A percentile compares a stretch with the other conserved stretches of the same genome.
phyloP scores from a whole-genome alignment of 2,797 vertebrate genomes.

The Spondyliosoma cantharus region DNA sequence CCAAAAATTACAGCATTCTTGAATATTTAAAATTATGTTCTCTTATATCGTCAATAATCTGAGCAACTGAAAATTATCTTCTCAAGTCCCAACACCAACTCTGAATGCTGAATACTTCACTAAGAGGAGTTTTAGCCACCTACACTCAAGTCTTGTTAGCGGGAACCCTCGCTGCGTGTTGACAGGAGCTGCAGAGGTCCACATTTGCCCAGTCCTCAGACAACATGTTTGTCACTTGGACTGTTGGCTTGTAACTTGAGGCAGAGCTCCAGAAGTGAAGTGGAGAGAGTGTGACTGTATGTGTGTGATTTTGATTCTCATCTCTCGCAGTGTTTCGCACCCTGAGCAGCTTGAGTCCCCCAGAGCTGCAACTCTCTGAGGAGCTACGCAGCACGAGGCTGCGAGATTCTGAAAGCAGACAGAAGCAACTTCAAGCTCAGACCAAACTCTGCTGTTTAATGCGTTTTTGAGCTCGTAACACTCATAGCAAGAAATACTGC shows the following conservation, averaged over 20 bases:
- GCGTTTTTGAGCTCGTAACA: neutral
- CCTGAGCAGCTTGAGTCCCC: slow-evolving; percentile 32
- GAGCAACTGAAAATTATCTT: neutral
- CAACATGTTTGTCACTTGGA: slow-evolving; percentile 59
- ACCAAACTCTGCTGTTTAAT: neutral
- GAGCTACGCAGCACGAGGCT: slow-evolving; percentile 57
- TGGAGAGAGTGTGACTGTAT: slow-evolving; percentile 31
- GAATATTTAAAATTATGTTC: neutral
- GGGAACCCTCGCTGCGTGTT: slow-evolving; percentile 15
- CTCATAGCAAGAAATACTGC: too few species aligned
- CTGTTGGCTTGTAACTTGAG: slow-evolving; percentile 57
- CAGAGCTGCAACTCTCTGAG: slow-evolving; percentile 46
- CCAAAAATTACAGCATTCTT: neutral
- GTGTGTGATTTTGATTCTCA: slow-evolving; percentile 55
- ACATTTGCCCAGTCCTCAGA: slow-evolving; percentile 55
- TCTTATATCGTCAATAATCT: slow-evolving; percentile 1
- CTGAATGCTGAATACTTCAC: neutral
- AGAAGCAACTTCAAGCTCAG: neutral
- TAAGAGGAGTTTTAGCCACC: neutral
- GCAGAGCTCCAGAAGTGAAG: slow-evolving; percentile 67
- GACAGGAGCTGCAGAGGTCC: slow-evolving; percentile 56
- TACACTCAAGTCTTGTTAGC: neutral
- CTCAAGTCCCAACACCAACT: neutral
- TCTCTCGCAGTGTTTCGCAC: slow-evolving; percentile 41
- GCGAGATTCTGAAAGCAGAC: slow-evolving; percentile 44